phyloP scores from a whole-genome alignment of 2,888 invertebrate species.

The Chesias legatella region DNA sequence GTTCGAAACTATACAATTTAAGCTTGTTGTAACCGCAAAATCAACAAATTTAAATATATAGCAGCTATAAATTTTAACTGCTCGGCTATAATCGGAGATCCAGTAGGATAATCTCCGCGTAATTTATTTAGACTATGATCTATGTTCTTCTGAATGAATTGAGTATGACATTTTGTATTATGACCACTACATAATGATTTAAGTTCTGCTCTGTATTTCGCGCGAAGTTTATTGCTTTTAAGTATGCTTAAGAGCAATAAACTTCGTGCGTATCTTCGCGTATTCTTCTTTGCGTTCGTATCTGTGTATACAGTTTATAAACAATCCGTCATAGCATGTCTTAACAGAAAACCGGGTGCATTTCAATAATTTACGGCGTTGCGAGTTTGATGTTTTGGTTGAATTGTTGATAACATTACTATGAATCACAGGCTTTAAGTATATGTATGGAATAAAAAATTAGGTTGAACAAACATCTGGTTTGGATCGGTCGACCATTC shows the following conservation, averaged over 20 bases:
- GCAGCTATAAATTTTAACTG: background rate
- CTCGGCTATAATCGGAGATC: background rate
- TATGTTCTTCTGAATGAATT: background rate
- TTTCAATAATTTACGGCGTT: conserved; percentile 10
- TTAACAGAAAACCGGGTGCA: conserved; percentile 3
- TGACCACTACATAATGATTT: background rate
- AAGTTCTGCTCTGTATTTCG: background rate
- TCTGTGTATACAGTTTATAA: conserved; percentile 12
- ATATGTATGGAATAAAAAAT: too few species aligned
- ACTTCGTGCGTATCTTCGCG: too few species aligned
- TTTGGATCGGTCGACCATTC: conserved; percentile 95
- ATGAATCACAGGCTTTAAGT: too few species aligned
- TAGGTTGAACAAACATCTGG: conserved; percentile 80
- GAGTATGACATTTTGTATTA: background rate
- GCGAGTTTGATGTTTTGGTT: conserved; percentile 7
- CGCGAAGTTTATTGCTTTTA: background rate
- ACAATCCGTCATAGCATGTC: conserved; percentile 12
- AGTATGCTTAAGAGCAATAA: too few species aligned
- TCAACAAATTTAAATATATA: background rate
- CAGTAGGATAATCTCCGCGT: background rate
- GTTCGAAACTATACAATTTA: conserved; percentile 1
- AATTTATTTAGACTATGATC: conserved; percentile 7
- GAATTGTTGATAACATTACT: background rate
- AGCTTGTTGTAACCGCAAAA: conserved; percentile 4
- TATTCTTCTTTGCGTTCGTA: too few species aligned